Evolutionary conservation across 2,888 invertebrate species (phyloP).

Genomic region (Leucophenga maculata): DNA sequence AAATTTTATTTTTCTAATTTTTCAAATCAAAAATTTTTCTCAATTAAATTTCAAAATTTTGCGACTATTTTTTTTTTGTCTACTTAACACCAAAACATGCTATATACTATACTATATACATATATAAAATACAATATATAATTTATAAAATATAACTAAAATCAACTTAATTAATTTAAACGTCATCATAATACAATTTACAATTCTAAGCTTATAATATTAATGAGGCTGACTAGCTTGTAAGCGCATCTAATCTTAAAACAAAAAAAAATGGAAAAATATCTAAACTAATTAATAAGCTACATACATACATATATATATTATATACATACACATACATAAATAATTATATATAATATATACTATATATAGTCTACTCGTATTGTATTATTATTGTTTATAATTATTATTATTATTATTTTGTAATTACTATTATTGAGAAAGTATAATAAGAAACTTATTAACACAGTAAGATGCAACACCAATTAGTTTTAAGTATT

Average conservation of each 20-base stretch:
- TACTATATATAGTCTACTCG: constrained; percentile 23
- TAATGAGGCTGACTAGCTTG: constrained; percentile 61
- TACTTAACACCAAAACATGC: constrained; percentile 40
- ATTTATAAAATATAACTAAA: neutral
- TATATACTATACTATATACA: neutral
- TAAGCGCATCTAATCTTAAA: constrained; percentile 41
- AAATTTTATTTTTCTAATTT: constrained; percentile 37
- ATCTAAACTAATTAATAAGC: neutral
- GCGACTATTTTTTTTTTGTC: no score
- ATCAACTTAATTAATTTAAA: constrained; percentile 17
- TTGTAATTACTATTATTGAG: constrained; percentile 16
- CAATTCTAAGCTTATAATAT: constrained; percentile 55
- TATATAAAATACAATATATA: constrained; percentile 44
- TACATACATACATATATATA: constrained; percentile 24
- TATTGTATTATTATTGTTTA: no score
- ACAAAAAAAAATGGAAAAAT: neutral
- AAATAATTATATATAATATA: neutral
- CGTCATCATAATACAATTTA: constrained; percentile 31
- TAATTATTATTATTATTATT: neutral
- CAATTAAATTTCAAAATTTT: no score
- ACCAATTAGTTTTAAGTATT: constrained; percentile 54
- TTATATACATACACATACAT: constrained; percentile 8
- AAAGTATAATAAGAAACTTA: constrained; percentile 20
- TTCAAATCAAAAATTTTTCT: no score
- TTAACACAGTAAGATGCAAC: constrained; percentile 48